Evolutionary conservation across 2,113 vertebrate species (phyloP).

Genomic region (Daboia siamensis): DNA sequence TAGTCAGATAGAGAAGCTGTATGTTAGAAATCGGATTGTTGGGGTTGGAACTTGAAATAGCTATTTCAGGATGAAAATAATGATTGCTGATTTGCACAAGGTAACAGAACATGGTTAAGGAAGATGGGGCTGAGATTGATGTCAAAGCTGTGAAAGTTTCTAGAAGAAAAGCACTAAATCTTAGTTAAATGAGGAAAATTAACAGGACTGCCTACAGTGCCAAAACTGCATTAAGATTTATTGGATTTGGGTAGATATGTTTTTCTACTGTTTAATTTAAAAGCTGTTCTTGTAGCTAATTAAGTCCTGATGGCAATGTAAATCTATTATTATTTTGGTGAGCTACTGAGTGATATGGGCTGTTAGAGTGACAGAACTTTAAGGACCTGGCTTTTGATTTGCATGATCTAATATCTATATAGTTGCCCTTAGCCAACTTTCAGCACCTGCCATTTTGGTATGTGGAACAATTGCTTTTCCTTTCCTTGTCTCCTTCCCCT

Average conservation of each 20-base stretch:
- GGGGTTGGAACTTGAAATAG: neutral
- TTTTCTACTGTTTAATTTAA: neutral
- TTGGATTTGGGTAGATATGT: neutral
- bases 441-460: neutral
- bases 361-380: neutral
- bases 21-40: neutral
- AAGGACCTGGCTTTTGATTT: neutral
- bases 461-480: neutral
- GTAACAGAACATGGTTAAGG: neutral
- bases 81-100: neutral
- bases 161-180: neutral
- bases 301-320: conserved; percentile 20
- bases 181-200: neutral
- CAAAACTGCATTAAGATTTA: neutral
- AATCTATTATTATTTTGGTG: neutral
- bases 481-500: neutral
- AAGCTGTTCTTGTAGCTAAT: neutral
- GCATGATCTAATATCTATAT: neutral
- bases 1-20: neutral
- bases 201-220: neutral
- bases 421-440: neutral
- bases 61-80: neutral
- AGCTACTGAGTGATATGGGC: neutral
- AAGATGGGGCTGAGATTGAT: neutral
- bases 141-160: neutral